A percentile compares a stretch with the other conserved stretches of the same genome.
Evolutionary conservation across 2,113 vertebrate species (phyloP).

Genomic region (Bungarus multicinctus): DNA sequence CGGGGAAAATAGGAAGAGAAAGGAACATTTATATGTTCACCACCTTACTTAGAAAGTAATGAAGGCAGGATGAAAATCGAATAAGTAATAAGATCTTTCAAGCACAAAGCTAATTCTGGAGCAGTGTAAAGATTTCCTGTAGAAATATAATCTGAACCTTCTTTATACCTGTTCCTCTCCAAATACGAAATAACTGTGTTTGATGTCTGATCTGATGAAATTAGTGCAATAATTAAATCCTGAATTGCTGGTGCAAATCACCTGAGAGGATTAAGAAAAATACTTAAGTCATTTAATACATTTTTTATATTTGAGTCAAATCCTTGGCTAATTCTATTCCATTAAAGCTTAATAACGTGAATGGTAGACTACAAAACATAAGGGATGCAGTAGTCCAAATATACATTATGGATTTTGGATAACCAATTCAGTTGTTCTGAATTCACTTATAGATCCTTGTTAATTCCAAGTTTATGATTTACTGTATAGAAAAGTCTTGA

Average conservation of each 20-base stretch:
- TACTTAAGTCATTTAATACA: not conserved
- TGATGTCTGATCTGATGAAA: constrained; percentile 42
- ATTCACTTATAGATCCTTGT: not conserved
- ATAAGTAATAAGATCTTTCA: not conserved
- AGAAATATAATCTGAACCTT: not conserved
- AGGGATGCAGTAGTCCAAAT: not conserved
- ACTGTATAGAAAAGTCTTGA: not conserved
- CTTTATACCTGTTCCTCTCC: constrained; percentile 53
- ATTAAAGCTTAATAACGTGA: not conserved
- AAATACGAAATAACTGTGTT: constrained; percentile 47
- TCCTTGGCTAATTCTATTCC: not conserved
- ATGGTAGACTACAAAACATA: not conserved
- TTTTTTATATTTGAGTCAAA: not conserved
- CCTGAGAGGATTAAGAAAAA: constrained; percentile 18
- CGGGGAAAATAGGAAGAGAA: not conserved
- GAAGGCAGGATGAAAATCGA: not conserved
- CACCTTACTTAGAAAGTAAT: not conserved
- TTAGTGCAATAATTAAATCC: constrained; percentile 39
- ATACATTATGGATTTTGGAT: not conserved
- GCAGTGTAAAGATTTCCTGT: not conserved
- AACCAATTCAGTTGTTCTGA: not conserved
- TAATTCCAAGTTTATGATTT: not conserved
- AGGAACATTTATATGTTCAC: not conserved
- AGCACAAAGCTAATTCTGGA: not conserved
- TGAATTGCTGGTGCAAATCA: constrained; percentile 31